Conservation (phyloP, 1,140 invertebrate species). For the Sesamia nonagrioides region DNA sequence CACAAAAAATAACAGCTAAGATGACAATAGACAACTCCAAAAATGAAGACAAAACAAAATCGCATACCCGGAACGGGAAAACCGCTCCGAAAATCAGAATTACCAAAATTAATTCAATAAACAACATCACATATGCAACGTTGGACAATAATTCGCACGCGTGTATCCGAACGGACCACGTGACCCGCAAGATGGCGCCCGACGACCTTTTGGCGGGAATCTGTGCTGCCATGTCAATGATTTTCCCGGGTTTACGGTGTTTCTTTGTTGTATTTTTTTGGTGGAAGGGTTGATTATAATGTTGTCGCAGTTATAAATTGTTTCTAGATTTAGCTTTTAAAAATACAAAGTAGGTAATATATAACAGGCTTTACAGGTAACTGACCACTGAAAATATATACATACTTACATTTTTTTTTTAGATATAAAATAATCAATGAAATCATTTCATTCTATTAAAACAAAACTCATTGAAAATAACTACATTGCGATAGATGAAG, state of each 20-base stretch:
- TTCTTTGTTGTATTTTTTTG: not conserved
- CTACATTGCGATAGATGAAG: too few species aligned
- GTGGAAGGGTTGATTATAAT: not conserved
- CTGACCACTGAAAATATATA: too few species aligned
- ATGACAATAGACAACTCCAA: conserved; percentile 8
- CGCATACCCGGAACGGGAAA: conserved; percentile 57
- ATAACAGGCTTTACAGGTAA: too few species aligned
- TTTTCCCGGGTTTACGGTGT: not conserved
- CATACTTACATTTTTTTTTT: too few species aligned
- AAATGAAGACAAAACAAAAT: conserved; percentile 33
- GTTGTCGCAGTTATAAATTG: too few species aligned
- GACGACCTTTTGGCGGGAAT: conserved; percentile 67
- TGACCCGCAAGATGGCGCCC: conserved; percentile 78
- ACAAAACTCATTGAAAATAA: too few species aligned
- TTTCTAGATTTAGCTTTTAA: too few species aligned
- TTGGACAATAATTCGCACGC: conserved; percentile 85
- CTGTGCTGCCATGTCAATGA: conserved; percentile 38
- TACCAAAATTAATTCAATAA: conserved; percentile 86
- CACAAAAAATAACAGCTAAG: conserved; percentile 15
- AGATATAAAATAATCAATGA: too few species aligned
- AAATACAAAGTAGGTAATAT: too few species aligned
- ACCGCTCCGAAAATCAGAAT: conserved; percentile 72
- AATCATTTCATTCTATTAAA: too few species aligned
- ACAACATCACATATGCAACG: conserved; percentile 84
- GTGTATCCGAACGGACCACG: conserved; percentile 76